These are phyloP conservation scores for Smittia sp. DNA, from an alignment of 2,888 invertebrate species.

Conservation along the genomic window DNA sequence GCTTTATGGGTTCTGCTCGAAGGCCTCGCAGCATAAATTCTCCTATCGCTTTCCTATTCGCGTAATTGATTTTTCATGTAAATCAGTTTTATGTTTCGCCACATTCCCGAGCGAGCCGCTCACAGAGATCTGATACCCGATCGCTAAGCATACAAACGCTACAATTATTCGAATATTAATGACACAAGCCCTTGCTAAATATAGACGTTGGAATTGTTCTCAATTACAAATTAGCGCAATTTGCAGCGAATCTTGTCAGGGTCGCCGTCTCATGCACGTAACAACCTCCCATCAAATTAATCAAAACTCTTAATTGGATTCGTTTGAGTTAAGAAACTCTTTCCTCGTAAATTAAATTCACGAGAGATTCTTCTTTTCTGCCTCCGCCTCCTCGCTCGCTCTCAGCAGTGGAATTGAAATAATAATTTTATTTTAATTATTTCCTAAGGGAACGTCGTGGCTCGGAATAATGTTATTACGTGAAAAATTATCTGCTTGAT, in stretches of 20 bases:
- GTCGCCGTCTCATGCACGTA: slow-evolving; percentile 7
- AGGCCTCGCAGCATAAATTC: not conserved
- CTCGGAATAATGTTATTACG: slow-evolving; percentile 23
- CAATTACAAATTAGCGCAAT: slow-evolving; percentile 18
- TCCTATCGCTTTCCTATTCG: not conserved
- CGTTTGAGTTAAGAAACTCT: slow-evolving; percentile 6
- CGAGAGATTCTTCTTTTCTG: not conserved
- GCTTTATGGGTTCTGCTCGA: slow-evolving; percentile 17
- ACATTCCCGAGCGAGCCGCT: not conserved
- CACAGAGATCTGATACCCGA: not conserved
- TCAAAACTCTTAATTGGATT: slow-evolving; percentile 25
- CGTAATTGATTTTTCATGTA: slow-evolving; percentile 37
- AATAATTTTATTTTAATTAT: slow-evolving; percentile 30
- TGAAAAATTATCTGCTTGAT: slow-evolving; percentile 25
- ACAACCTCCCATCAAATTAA: slow-evolving; percentile 17
- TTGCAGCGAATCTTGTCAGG: not conserved
- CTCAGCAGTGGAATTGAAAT: not conserved
- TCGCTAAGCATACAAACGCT: not conserved
- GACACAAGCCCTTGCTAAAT: slow-evolving; percentile 3
- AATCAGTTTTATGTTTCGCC: not conserved
- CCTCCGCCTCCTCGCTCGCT: not conserved
- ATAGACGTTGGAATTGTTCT: slow-evolving; percentile 1
- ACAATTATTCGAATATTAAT: slow-evolving; percentile 13
- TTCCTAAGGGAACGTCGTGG: slow-evolving; percentile 32
- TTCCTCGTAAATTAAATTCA: not conserved